Conservation (phyloP, 2,888 invertebrate species). For the Tipula lateralis region DNA sequence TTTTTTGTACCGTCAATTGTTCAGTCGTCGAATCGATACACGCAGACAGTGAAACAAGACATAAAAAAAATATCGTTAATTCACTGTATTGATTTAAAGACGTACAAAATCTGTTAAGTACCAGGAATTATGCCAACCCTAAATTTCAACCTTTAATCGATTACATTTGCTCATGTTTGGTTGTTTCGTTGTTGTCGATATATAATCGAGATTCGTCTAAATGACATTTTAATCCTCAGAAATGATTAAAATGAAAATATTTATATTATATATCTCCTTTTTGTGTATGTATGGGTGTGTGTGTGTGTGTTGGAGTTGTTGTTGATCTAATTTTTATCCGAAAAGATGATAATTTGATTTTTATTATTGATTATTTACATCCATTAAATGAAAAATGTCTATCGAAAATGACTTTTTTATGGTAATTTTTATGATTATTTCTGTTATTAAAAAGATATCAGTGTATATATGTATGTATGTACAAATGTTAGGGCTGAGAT, state of each 20-base stretch:
- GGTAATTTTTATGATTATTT: conserved; percentile 24
- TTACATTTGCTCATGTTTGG: neutral
- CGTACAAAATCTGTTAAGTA: neutral
- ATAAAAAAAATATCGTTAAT: neutral
- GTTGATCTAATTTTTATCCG: conserved; percentile 13
- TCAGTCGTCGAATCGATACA: neutral
- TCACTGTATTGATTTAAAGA: neutral
- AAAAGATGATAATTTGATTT: conserved; percentile 9
- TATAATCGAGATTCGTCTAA: conserved; percentile 24
- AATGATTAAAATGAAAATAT: neutral
- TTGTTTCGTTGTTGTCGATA: neutral
- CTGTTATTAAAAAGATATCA: conserved; percentile 19
- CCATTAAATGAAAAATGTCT: conserved; percentile 5
- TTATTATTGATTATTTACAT: conserved; percentile 19
- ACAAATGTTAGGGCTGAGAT: neutral
- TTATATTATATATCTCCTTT: neutral
- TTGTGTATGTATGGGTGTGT: neutral
- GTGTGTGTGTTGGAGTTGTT: neutral
- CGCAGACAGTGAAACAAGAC: too few species aligned
- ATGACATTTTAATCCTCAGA: neutral
- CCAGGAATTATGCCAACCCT: neutral
- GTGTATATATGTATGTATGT: neutral
- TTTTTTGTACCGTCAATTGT: neutral
- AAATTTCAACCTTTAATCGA: neutral
- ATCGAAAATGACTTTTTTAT: conserved; percentile 5